phyloP scores from a whole-genome alignment of 2,888 invertebrate genomes.

The Schrankia costaestrigalis region DNA sequence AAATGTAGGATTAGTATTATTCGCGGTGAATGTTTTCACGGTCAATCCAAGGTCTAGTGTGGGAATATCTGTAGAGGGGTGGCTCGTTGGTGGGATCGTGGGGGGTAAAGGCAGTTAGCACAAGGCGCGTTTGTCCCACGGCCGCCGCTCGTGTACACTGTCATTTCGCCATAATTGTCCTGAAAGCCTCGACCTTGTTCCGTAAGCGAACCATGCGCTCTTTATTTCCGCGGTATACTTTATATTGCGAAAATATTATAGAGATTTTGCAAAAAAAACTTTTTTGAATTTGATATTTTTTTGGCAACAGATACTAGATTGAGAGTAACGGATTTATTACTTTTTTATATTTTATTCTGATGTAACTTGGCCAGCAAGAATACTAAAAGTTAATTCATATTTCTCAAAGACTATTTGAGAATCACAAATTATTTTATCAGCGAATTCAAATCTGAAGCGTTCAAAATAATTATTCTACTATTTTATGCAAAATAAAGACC shows the following conservation, averaged over 20 bases:
- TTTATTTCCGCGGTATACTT: conserved; percentile 45
- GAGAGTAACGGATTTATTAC: too few species aligned
- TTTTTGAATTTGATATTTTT: too few species aligned
- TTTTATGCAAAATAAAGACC: too few species aligned
- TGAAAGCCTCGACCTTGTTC: conserved; percentile 54
- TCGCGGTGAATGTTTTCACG: conserved; percentile 50
- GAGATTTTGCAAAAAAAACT: too few species aligned
- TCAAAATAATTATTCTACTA: too few species aligned
- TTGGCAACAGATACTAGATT: too few species aligned
- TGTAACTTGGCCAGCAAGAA: too few species aligned
- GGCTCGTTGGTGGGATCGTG: conserved; percentile 14
- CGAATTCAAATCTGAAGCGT: too few species aligned
- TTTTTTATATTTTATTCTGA: too few species aligned
- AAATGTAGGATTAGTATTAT: conserved; percentile 2
- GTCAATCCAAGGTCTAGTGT: conserved; percentile 65
- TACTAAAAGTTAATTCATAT: too few species aligned
- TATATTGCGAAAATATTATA: conserved; percentile 14
- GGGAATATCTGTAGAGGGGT: conserved; percentile 19
- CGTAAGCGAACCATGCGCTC: conserved; percentile 43
- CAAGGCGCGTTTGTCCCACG: conserved; percentile 37
- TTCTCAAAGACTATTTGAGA: too few species aligned
- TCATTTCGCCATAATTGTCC: conserved; percentile 58
- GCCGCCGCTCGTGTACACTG: conserved; percentile 32
- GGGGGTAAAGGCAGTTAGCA: conserved; percentile 19
- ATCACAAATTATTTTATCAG: too few species aligned